Evolutionary conservation across 2,797 vertebrate species (phyloP).

Genomic region (Ispidina picta): DNA sequence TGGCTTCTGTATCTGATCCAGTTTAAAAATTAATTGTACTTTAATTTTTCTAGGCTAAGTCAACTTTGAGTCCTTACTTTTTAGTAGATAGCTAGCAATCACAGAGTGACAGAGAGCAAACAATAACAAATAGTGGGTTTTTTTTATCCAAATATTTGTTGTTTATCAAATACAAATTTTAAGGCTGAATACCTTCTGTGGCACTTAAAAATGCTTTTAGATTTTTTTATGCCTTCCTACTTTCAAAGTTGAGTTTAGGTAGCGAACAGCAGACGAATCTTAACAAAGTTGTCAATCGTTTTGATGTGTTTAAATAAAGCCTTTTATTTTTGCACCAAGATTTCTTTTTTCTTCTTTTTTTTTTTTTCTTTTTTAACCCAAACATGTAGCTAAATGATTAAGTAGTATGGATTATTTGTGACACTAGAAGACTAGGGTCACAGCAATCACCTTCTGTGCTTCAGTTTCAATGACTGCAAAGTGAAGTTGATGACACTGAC

Average conservation of each 20-base stretch:
- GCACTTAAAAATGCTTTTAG: background rate
- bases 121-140: background rate
- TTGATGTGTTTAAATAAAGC: background rate
- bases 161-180: background rate
- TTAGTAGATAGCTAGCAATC: background rate
- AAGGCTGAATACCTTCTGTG: background rate
- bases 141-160: background rate
- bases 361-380: background rate
- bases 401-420: background rate
- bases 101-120: background rate
- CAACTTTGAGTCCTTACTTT: background rate
- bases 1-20: background rate
- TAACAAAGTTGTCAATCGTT: background rate
- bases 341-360: background rate
- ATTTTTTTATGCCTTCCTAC: background rate
- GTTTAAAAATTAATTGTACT: background rate
- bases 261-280: background rate
- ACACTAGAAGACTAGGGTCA: background rate
- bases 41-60: background rate
- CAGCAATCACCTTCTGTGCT: background rate
- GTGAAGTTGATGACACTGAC: background rate
- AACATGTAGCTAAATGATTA: background rate
- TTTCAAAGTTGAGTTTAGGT: background rate
- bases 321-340: background rate
- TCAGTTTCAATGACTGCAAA: background rate